Conservation (phyloP, 2,797 vertebrate genomes). For the Eupleurogrammus muticus region DNA sequence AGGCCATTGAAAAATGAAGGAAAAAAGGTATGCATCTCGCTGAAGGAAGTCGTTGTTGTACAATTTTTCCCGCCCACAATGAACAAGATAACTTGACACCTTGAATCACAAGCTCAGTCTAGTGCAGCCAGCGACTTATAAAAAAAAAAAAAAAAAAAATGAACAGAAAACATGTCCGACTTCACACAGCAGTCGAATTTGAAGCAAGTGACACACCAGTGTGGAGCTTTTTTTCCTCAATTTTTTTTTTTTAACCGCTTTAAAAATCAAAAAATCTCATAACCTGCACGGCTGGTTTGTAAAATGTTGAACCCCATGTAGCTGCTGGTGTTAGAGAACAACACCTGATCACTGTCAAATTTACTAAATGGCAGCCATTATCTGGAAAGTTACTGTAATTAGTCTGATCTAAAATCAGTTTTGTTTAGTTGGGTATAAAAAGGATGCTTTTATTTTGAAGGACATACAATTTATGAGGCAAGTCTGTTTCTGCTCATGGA, state of each 20-base stretch:
- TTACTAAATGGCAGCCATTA: too few relatives aligned
- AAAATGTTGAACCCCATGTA: background rate
- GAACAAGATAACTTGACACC: slow-evolving; percentile 10
- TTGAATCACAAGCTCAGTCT: background rate
- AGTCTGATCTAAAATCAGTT: too few relatives aligned
- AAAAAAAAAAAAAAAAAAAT: background rate
- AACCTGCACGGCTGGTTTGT: background rate
- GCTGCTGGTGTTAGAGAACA: background rate
- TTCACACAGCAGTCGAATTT: background rate
- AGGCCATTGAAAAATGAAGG: too few relatives aligned
- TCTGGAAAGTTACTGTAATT: too few relatives aligned
- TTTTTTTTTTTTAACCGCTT: too few relatives aligned
- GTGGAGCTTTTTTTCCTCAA: too few relatives aligned
- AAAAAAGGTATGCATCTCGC: background rate
- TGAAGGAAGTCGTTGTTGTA: background rate
- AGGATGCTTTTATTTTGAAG: too few relatives aligned
- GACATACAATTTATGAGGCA: too few relatives aligned
- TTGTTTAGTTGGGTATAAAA: too few relatives aligned
- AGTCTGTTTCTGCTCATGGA: too few relatives aligned
- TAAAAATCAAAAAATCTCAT: too few relatives aligned
- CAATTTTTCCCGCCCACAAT: background rate
- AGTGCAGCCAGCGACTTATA: background rate
- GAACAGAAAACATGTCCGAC: background rate
- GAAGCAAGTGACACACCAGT: background rate
- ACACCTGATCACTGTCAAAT: too few relatives aligned